phyloP scores from a whole-genome alignment of 2,888 invertebrate genomes.

The Seladonia tumulorum region DNA sequence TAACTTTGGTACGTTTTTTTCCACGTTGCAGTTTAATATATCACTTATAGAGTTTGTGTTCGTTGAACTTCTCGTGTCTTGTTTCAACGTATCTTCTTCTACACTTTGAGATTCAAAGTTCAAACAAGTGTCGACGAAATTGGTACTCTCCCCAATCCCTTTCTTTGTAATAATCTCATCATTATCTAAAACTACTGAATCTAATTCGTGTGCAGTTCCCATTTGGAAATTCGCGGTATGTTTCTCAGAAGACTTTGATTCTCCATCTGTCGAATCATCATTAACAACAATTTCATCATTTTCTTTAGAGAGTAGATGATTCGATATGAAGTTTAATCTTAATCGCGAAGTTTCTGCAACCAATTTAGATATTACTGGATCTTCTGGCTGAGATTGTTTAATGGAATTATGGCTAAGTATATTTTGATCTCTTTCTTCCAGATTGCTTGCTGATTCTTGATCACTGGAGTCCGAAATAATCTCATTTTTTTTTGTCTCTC shows the following conservation, averaged over 20 bases:
- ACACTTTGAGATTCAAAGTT: not conserved
- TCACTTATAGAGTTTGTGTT: slow-evolving; percentile 39
- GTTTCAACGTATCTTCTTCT: not conserved
- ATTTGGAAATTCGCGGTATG: not conserved
- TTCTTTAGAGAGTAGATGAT: slow-evolving; percentile 79
- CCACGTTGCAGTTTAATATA: slow-evolving; percentile 58
- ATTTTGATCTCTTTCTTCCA: slow-evolving; percentile 85
- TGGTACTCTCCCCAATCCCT: slow-evolving; percentile 67
- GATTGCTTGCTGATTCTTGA: slow-evolving; percentile 86
- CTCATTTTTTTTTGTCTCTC: not conserved
- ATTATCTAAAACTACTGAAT: slow-evolving; percentile 31
- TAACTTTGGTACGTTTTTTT: slow-evolving; percentile 62
- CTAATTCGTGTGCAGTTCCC: not conserved
- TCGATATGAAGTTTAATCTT: slow-evolving; percentile 83
- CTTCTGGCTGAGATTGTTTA: slow-evolving; percentile 17
- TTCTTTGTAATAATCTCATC: slow-evolving; percentile 20
- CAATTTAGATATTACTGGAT: slow-evolving; percentile 63
- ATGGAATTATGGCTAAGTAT: not conserved
- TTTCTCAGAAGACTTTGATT: not conserved
- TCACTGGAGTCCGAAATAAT: slow-evolving; percentile 50
- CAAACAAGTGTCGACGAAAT: slow-evolving; percentile 14
- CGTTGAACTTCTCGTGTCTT: not conserved
- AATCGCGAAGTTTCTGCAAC: slow-evolving; percentile 78
- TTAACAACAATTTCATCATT: slow-evolving; percentile 58
- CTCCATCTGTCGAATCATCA: not conserved